Evolutionary conservation across 2,797 vertebrate species (phyloP).

Genomic region (Aeoliscus strigatus): DNA sequence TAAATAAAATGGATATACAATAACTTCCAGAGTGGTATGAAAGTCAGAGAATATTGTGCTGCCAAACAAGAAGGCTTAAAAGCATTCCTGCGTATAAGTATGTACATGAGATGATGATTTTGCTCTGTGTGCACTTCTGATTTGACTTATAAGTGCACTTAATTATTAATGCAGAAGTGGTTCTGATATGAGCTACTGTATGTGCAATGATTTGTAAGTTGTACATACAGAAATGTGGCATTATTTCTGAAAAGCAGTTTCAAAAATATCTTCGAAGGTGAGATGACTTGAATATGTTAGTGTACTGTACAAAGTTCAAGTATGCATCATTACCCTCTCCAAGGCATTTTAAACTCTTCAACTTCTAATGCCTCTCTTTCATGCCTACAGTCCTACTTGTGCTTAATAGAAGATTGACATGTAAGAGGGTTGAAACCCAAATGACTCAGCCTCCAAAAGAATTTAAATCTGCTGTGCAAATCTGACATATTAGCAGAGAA

Average conservation of each 20-base stretch:
- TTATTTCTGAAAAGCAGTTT: constrained; percentile 1
- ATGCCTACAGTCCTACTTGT: constrained; percentile 1
- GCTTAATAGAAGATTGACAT: constrained; percentile 18
- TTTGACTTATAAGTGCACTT: too few relatives aligned
- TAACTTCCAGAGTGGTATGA: too few relatives aligned
- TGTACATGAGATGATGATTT: too few relatives aligned
- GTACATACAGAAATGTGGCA: background rate
- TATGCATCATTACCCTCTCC: constrained; percentile 12
- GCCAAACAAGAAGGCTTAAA: too few relatives aligned
- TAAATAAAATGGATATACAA: too few relatives aligned
- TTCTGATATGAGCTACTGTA: background rate
- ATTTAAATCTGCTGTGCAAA: constrained; percentile 25
- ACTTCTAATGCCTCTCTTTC: constrained; percentile 21
- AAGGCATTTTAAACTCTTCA: constrained; percentile 12
- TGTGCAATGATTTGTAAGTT: constrained; percentile 2
- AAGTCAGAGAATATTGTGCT: too few relatives aligned
- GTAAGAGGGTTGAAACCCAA: constrained; percentile 4
- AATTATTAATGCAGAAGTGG: too few relatives aligned
- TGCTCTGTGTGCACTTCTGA: too few relatives aligned
- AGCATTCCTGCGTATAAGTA: too few relatives aligned
- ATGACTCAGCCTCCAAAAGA: constrained; percentile 21
- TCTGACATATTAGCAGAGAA: constrained; percentile 8
- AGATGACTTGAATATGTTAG: too few relatives aligned
- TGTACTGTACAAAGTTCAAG: constrained; percentile 6
- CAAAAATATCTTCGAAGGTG: constrained; percentile 22